phyloP scores from a whole-genome alignment of 1,140 invertebrate species.

The Drosophila athabasca region DNA sequence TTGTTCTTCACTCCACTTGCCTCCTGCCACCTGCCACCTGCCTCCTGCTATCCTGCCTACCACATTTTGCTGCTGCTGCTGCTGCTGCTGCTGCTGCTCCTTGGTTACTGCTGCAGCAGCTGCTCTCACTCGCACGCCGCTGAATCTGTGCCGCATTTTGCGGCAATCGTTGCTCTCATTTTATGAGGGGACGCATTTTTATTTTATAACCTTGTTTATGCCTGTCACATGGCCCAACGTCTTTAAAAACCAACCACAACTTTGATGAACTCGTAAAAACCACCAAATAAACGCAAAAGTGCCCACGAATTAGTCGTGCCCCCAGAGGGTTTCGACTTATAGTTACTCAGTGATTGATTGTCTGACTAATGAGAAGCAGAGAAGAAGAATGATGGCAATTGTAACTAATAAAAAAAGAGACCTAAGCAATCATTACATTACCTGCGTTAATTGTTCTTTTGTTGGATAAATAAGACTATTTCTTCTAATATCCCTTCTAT shows the following conservation, averaged over 20 bases:
- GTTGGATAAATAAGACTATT: no score
- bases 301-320: constrained; percentile 31
- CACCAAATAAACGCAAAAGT: constrained; percentile 33
- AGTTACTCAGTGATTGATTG: constrained; percentile 23
- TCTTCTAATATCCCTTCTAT: no score
- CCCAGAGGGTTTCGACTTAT: constrained; percentile 18
- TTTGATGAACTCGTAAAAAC: constrained; percentile 78
- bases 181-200: constrained; percentile 48
- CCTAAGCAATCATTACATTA: background rate
- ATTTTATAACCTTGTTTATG: constrained; percentile 79
- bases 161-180: constrained; percentile 53
- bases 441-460: no score
- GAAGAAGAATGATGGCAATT: background rate
- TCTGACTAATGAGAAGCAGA: background rate
- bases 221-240: constrained; percentile 67
- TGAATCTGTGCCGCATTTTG: constrained; percentile 54
- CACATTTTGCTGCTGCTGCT: no score
- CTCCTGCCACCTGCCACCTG: background rate
- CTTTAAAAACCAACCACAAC: constrained; percentile 72
- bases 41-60: no score
- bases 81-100: background rate
- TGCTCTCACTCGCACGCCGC: constrained; percentile 11
- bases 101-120: constrained; percentile 39
- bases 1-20: constrained; percentile 21
- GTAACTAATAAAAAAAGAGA: background rate